phyloP scores from a whole-genome alignment of 1,140 invertebrate genomes.

The Sarcophaga peregrina region DNA sequence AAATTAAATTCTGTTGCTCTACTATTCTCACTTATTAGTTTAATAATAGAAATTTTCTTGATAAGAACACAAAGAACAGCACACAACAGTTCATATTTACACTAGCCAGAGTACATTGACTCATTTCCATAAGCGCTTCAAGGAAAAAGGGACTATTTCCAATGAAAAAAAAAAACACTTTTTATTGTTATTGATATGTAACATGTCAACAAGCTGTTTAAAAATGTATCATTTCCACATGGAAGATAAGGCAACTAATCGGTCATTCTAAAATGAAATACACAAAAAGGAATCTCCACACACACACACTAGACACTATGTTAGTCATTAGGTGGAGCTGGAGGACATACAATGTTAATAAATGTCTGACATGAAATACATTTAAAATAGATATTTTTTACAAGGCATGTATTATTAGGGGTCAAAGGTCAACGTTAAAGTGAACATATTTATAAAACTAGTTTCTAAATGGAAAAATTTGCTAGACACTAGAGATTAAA shows the following conservation, averaged over 20 bases:
- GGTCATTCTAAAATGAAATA: too few species aligned
- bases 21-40: too few species aligned
- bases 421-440: too few species aligned
- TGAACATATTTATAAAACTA: too few species aligned
- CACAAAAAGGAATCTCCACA: too few species aligned
- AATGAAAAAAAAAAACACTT: neutral
- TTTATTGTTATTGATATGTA: neutral
- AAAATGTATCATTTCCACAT: neutral
- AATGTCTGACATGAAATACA: constrained; percentile 14
- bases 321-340: neutral
- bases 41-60: too few species aligned
- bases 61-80: neutral
- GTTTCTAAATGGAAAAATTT: too few species aligned
- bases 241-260: neutral
- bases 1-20: too few species aligned
- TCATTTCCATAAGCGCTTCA: neutral
- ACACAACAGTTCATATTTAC: neutral
- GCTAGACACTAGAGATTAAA: too few species aligned
- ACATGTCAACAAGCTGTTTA: constrained; percentile 10
- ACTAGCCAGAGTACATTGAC: neutral
- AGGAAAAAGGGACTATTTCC: neutral
- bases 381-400: too few species aligned
- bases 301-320: too few species aligned
- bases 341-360: neutral
- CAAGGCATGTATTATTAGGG: too few species aligned